These are phyloP conservation scores for Lycocorax pyrrhopterus DNA, from an alignment of 2,113 vertebrate species.

Conservation along the genomic window DNA sequence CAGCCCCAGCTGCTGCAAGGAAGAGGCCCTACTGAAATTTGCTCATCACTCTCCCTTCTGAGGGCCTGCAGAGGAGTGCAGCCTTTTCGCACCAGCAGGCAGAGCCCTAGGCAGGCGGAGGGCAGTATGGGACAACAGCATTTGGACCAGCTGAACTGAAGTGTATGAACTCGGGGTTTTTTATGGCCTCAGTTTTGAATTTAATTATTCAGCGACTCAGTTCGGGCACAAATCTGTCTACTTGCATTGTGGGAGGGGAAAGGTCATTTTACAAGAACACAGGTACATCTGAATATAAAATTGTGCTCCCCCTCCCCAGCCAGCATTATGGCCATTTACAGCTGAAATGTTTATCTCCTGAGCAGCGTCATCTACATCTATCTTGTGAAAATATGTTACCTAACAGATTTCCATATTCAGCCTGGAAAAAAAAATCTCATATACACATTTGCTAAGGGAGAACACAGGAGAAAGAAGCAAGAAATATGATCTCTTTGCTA, in stretches of 20 bases:
- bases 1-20: not conserved
- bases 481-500: not conserved
- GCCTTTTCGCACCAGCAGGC: not conserved
- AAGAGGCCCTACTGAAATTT: not conserved
- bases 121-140: not conserved
- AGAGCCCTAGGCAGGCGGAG: not conserved
- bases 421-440: not conserved
- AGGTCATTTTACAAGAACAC: not conserved
- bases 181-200: not conserved
- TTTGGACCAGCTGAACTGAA: not conserved
- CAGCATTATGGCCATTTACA: not conserved
- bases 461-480: not conserved
- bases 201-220: not conserved
- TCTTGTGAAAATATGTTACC: not conserved
- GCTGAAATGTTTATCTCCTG: not conserved
- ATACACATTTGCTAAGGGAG: not conserved
- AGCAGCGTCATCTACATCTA: not conserved
- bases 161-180: accelerated
- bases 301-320: not conserved
- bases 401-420: not conserved
- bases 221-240: not conserved
- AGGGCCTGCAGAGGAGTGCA: not conserved
- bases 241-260: not conserved
- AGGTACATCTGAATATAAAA: not conserved
- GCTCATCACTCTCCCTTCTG: not conserved